Evolutionary conservation across 2,113 vertebrate species (phyloP), one percentile per base, ranked within the genome.

Genomic region (Hystrix brachyura): DNA sequence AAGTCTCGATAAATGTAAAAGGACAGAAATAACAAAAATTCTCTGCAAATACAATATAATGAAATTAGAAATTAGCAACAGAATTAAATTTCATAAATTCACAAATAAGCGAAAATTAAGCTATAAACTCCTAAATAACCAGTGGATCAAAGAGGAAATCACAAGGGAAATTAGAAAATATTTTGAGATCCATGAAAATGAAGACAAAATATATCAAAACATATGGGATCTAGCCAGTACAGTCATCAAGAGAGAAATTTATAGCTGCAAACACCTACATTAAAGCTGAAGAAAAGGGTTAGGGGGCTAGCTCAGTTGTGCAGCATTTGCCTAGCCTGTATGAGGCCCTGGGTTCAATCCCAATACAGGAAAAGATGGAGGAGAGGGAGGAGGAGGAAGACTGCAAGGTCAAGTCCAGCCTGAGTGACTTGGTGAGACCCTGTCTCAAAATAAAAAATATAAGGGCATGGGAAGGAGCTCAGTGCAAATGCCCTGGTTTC

Each of bases 121-220:
- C 27, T 76, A 76, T 17, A 27, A 79, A 64, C 72, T 76, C 2
- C 59, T 92, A 88, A 74, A 74, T 32, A 53, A 65, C 6, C 18
- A 38, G 29, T 59, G 21, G 13, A 55, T 92, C 67, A 84, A 76
- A 53, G 69, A 85, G 9, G 76, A 85, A 85, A 43, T 76, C 27
- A 76, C 34, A 92, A 85, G 57, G 25, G 23, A 84, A 74, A 92
- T 62, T 62, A 64, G 80, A 92, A 83, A 69, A 82, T 62, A 84
- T n/a, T 55, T 82, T 92, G 29, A 92, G 29, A n/a, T 83, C 38
- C 46, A 83, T 83, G 46, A 79, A 90, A 79, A 64, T 53, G 46
- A 46, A 51, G 57, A 46, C 55, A 51, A 34, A 69, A 14, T 34
- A n/a, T 51, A 74, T n/a, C 46, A 74, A 92, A 84, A 62, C 69